Evolutionary conservation across 1,140 invertebrate genomes (phyloP).

Genomic region (Muscidifurax raptorellus): DNA sequence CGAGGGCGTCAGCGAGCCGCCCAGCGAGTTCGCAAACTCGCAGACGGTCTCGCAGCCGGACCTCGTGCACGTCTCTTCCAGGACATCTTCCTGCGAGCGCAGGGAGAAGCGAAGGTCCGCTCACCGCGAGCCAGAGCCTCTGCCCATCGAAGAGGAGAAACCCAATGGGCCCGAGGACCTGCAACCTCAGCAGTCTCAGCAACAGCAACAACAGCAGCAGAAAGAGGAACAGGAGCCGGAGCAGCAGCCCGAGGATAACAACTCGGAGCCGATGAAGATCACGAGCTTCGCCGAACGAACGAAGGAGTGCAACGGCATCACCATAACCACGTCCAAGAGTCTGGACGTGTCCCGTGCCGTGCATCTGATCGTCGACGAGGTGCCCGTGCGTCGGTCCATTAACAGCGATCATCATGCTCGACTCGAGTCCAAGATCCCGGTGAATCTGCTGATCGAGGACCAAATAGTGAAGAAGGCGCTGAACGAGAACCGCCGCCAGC

Average conservation of each 20-base stretch:
- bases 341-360: slow-evolving; percentile 60
- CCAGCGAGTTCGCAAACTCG: slow-evolving; percentile 71
- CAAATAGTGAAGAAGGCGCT: slow-evolving; percentile 73
- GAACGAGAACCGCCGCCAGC: slow-evolving; percentile 71
- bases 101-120: slow-evolving; percentile 64
- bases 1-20: slow-evolving; percentile 76
- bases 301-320: slow-evolving; percentile 63
- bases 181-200: background rate
- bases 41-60: slow-evolving; percentile 76
- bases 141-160: slow-evolving; percentile 67
- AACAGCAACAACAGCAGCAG: slow-evolving; percentile 63
- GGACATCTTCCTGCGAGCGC: slow-evolving; percentile 64
- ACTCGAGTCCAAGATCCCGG: slow-evolving; percentile 68
- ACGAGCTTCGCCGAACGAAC: slow-evolving; percentile 51
- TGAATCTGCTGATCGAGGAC: slow-evolving; percentile 71
- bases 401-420: slow-evolving; percentile 56
- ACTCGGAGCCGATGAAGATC: background rate
- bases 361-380: slow-evolving; percentile 51
- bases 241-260: slow-evolving; percentile 6
- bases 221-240: slow-evolving; percentile 54
- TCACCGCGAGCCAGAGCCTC: slow-evolving; percentile 60
- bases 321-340: slow-evolving; percentile 63
- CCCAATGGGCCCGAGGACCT: slow-evolving; percentile 55
- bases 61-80: slow-evolving; percentile 81
- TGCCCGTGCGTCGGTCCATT: slow-evolving; percentile 6